These are phyloP conservation scores for Eulithis testata DNA, from an alignment of 2,888 invertebrate species.

Conservation along the genomic window DNA sequence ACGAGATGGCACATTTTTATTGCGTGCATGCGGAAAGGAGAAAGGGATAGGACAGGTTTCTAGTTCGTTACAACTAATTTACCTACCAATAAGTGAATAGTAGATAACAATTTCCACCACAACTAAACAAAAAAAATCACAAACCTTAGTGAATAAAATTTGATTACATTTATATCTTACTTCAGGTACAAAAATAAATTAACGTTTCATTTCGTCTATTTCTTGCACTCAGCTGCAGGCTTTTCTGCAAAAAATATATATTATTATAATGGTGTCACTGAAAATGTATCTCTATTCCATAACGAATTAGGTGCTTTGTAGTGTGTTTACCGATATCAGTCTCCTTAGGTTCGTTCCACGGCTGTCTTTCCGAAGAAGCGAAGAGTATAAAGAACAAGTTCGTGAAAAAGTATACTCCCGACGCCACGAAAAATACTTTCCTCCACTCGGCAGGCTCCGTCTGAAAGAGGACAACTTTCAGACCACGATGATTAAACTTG, in stretches of 20 bases:
- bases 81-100: too few relatives aligned
- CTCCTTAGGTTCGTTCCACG: conserved; percentile 87
- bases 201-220: not conserved
- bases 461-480: conserved; percentile 66
- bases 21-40: too few relatives aligned
- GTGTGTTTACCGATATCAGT: conserved; percentile 29
- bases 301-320: not conserved
- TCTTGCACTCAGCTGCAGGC: conserved; percentile 8
- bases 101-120: too few relatives aligned
- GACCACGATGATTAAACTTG: conserved; percentile 37
- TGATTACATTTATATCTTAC: conserved; percentile 13
- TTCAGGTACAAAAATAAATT: conserved; percentile 40
- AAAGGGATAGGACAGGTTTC: too few relatives aligned
- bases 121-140: too few relatives aligned
- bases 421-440: conserved; percentile 89
- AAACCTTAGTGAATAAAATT: too few relatives aligned
- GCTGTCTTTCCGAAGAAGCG: conserved; percentile 87
- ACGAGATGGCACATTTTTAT: too few relatives aligned
- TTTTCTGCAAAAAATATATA: conserved; percentile 27
- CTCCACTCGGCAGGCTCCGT: conserved; percentile 88
- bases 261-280: too few relatives aligned
- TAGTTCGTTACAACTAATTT: too few relatives aligned
- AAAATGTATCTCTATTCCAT: conserved; percentile 1
- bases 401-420: conserved; percentile 88
- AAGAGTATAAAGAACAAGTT: conserved; percentile 89